A percentile compares a stretch with the other conserved stretches of the same genome.
These are phyloP conservation scores for Caenorhabditis sp. DNA, from an alignment of 2,888 invertebrate species.

Conservation along the genomic window DNA sequence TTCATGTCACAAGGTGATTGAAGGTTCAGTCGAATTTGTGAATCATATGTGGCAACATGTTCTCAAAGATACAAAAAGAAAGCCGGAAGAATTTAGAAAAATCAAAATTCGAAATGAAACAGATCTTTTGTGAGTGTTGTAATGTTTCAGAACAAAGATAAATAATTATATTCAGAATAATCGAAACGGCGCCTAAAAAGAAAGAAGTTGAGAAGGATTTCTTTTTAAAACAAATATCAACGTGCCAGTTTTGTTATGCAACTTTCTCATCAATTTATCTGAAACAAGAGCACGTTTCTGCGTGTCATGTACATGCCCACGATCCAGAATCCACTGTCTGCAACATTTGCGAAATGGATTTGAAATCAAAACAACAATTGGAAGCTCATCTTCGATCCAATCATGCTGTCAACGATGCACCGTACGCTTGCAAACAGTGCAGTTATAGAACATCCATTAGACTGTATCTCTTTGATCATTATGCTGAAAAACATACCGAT, in stretches of 20 bases:
- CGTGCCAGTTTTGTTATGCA: slow-evolving; percentile 18
- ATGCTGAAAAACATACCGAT: slow-evolving; percentile 23
- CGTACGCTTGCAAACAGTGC: slow-evolving; percentile 44
- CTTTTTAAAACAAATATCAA: slow-evolving; percentile 9
- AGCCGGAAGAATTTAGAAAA: background rate
- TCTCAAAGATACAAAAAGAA: slow-evolving; percentile 4
- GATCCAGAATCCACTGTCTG: slow-evolving; percentile 5
- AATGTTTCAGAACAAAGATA: too few species aligned
- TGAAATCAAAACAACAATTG: background rate
- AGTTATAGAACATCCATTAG: slow-evolving; percentile 37
- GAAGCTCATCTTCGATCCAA: background rate
- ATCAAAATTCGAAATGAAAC: background rate
- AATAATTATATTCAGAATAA: too few species aligned
- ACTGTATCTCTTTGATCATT: slow-evolving; percentile 31
- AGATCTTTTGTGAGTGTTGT: too few species aligned
- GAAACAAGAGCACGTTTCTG: slow-evolving; percentile 1
- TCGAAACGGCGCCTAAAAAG: background rate
- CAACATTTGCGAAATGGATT: slow-evolving; percentile 35
- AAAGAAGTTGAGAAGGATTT: background rate
- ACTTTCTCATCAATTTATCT: slow-evolving; percentile 4
- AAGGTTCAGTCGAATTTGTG: slow-evolving; percentile 8
- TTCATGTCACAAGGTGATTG: slow-evolving; percentile 14
- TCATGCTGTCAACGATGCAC: slow-evolving; percentile 28
- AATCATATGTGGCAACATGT: slow-evolving; percentile 35
- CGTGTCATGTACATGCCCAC: background rate